Evolutionary conservation across 2,888 invertebrate genomes (phyloP).

Genomic region (Drosophila bunnanda): DNA sequence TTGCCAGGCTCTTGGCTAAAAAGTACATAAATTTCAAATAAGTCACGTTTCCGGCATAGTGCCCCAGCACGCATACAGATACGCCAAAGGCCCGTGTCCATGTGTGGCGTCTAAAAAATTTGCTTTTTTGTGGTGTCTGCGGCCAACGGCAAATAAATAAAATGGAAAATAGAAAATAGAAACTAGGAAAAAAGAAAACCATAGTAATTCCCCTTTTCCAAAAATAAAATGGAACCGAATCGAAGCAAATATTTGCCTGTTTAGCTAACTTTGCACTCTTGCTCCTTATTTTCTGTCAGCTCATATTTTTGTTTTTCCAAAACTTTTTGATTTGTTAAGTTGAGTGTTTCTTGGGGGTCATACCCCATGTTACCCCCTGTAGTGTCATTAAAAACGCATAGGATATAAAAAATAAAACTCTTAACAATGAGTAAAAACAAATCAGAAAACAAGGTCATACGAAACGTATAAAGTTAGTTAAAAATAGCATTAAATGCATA

Average conservation of each 20-base stretch:
- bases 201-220: slow-evolving; percentile 11
- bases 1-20: slow-evolving; percentile 58
- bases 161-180: slow-evolving; percentile 16
- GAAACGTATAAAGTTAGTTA: too few species aligned
- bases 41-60: slow-evolving; percentile 75
- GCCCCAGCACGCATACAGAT: slow-evolving; percentile 30
- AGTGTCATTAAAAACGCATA: too few species aligned
- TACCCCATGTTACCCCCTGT: too few species aligned
- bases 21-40: slow-evolving; percentile 78
- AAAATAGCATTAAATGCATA: not conserved
- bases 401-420: not conserved
- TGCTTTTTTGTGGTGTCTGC: slow-evolving; percentile 75
- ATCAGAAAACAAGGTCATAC: not conserved
- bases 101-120: slow-evolving; percentile 47
- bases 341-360: slow-evolving; percentile 52
- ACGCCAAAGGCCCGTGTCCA: slow-evolving; percentile 19
- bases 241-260: slow-evolving; percentile 40
- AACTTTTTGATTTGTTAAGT: slow-evolving; percentile 67
- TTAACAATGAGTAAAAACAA: too few species aligned
- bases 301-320: slow-evolving; percentile 17
- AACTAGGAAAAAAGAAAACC: not conserved
- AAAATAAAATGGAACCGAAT: slow-evolving; percentile 65
- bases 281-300: slow-evolving; percentile 12
- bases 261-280: slow-evolving; percentile 13
- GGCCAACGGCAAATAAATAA: slow-evolving; percentile 47